Evolutionary conservation across 2,797 vertebrate species (phyloP), one percentile per base, ranked within the genome.

Genomic region (Hoplostethus mediterraneus): DNA sequence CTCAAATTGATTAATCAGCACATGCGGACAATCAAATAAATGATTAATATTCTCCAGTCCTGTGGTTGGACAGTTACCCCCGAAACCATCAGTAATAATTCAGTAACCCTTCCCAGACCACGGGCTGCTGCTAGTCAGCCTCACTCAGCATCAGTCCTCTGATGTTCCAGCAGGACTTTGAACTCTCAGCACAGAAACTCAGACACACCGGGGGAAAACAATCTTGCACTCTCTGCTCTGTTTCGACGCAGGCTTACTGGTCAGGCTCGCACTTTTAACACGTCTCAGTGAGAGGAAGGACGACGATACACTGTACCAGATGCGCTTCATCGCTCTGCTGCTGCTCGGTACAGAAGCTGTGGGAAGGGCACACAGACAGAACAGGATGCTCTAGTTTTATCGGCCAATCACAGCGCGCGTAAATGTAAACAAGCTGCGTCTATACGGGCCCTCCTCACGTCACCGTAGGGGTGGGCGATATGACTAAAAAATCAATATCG

Each of bases 1-100:
- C 94, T 94, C 93, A 94, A 92, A 94, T 93, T 95, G 95, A 95
- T 95, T 95, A 95, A 95, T 95, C 94, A 95, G 94, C 94, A 94
- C 93, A 95, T 92, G 92, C 92, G 82, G 94, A 95, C 94, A 95
- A 95, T 95, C 95, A 94, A 94, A 95, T 95, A 94, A 95, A 95
- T 95, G 94, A 95, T 95, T 95, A 94, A 95, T 95, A 94, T 92
- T 91, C 93, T 83, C 86, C 87, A 87, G 92, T 92, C 90, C 90
- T 87, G 90, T 89, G 89, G 93, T 94, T 55, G 79, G 94, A 94
- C 93, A 94, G 92, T 94, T 92, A 91, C 92, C 93, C 91, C 94
- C 89, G 92, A 93, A 95, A 95, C 92, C 92, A 91, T 94, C 91
- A 94, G 93, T 94, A 95, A 95, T 95, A 95, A 95, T 95, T 95